These are phyloP conservation scores for Ophioninae sp. DNA, from an alignment of 2,888 invertebrate species.

Conservation along the genomic window DNA sequence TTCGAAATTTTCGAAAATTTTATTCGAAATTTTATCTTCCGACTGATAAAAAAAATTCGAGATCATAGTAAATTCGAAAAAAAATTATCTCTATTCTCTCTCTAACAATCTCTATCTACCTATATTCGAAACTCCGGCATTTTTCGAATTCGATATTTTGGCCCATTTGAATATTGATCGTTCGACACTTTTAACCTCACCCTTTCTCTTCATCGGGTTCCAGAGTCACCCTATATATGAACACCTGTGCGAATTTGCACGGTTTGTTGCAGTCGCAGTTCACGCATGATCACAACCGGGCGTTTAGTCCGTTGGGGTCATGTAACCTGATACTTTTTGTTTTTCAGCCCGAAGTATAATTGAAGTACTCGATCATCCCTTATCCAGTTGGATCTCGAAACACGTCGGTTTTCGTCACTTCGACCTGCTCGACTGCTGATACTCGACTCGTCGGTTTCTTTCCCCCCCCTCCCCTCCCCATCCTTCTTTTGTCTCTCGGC, in stretches of 20 bases:
- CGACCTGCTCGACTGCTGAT: constrained; percentile 27
- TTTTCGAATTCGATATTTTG: no score
- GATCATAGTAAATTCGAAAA: no score
- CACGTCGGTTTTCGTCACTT: constrained; percentile 70
- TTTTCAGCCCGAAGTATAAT: constrained; percentile 66
- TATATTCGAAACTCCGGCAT: no score
- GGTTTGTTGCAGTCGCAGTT: constrained; percentile 24
- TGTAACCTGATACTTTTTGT: constrained; percentile 59
- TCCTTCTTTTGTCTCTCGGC: neutral
- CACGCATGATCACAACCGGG: constrained; percentile 44
- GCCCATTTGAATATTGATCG: no score
- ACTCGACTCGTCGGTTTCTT: neutral
- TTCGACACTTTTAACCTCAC: no score
- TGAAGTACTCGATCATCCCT: constrained; percentile 72
- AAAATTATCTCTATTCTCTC: no score
- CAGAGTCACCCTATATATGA: neutral
- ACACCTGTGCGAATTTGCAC: neutral
- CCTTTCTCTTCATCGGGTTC: no score
- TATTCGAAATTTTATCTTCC: no score
- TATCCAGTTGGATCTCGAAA: constrained; percentile 67
- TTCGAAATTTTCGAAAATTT: no score
- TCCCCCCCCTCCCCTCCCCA: neutral
- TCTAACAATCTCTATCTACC: no score
- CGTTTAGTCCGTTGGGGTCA: neutral
- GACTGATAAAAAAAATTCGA: no score